Evolutionary conservation across 37 sponge, comb jelly and placozoan species (phyloP), one percentile per base, ranked within the genome.

Genomic region (Agelas oroides): DNA sequence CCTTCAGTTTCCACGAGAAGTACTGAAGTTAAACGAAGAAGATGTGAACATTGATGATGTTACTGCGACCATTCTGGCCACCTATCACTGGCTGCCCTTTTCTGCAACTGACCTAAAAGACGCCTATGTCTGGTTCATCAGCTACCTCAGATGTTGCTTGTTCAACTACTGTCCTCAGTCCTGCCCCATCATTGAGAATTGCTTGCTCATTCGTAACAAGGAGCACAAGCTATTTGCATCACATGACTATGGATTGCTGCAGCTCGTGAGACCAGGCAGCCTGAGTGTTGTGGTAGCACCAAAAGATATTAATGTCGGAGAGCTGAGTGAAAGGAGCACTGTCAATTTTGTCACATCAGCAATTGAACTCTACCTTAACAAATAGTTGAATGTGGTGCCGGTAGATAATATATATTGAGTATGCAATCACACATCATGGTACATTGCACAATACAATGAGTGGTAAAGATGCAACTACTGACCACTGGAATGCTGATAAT

Each of bases 221-320:
- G 18, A 35, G 41, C 83, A 73, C 39, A 59, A 63, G 0, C 35
- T 71, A 24, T 82, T 82, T 46, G 20, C 12, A 5, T 70, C 71
- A 32, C 83, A 70, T 21, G 83, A 82, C 40, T 82, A 72, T 60
- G 83, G 83, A 23, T 60, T 82, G 25, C 5, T 33, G 5, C 31
- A 32, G 69, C 34, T 67, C 31, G 34, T 67, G 34, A 46, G 8
- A 12, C 8, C 46, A 3, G 19, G 13, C 35, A 32, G 69, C 6
- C 34, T 67, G 19, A 67, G 69, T 67, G 69, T 67, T 25, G 34
- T 67, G 34, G 12, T 67, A 6, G n/a, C 69, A 33, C 69, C 69
- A 2, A 27, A 12, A 5, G 35, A 67, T 2, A 25, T 67, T 32
- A 5, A 46, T 8, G 46, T 46, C 6, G 46, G 46, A 46, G 46